Evolutionary conservation across 2,797 vertebrate species (phyloP).

Genomic region (Sarcophilus harrisii): DNA sequence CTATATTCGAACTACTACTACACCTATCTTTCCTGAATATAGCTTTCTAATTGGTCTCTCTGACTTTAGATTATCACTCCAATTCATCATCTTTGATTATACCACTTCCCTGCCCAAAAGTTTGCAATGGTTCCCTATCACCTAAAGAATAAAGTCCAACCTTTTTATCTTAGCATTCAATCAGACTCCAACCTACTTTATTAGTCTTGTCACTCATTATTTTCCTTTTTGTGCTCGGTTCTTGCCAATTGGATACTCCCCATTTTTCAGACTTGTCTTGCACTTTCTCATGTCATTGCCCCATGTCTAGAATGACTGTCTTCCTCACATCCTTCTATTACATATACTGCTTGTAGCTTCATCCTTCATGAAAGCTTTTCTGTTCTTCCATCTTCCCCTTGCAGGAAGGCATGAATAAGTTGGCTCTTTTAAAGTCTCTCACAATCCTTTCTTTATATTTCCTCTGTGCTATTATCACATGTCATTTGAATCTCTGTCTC

Average conservation of each 20-base stretch:
- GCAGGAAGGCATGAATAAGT: not conserved
- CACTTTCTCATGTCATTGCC: not conserved
- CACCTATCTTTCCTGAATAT: not conserved
- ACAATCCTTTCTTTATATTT: not conserved
- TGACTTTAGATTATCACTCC: not conserved
- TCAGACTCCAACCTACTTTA: not conserved
- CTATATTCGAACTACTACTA: not conserved
- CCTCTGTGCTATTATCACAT: not conserved
- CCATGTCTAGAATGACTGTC: not conserved
- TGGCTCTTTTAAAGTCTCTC: not conserved
- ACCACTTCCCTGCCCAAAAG: not conserved
- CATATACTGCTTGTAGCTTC: not conserved
- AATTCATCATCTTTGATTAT: not conserved
- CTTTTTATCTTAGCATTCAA: not conserved
- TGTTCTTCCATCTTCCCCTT: not conserved
- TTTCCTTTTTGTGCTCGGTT: not conserved
- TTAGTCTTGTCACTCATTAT: not conserved
- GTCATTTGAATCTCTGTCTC: not conserved
- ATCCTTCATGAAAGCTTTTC: not conserved
- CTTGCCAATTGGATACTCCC: not conserved
- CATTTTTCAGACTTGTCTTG: not conserved
- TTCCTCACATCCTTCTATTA: not conserved
- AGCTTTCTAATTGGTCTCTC: not conserved
- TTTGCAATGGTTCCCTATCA: not conserved
- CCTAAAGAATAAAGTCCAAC: not conserved